Percentiles rank a stretch among this genome's conserved stretches.
Evolutionary conservation across 2,797 vertebrate species (phyloP).

Genomic region (Eulemur albifrons): DNA sequence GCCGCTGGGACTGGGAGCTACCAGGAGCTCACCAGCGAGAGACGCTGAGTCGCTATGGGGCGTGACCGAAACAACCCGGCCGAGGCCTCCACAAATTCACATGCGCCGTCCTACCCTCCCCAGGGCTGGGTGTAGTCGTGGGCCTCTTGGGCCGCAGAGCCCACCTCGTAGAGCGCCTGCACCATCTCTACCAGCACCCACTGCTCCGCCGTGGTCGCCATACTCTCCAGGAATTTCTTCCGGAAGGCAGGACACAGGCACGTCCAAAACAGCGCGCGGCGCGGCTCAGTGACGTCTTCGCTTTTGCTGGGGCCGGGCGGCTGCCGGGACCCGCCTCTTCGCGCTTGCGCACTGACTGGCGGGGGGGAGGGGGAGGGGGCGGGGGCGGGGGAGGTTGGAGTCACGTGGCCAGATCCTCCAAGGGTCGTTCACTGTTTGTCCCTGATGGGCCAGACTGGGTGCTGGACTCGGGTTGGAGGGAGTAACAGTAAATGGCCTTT

Average conservation of each 20-base stretch:
- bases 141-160: neutral
- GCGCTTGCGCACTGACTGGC: neutral
- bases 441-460: no score
- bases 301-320: accelerated
- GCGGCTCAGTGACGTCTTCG: neutral
- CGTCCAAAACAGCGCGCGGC: neutral
- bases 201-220: conserved; percentile 92
- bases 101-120: no score
- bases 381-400: accelerated
- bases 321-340: accelerated
- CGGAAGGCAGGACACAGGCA: neutral
- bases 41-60: no score
- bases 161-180: conserved; percentile 96
- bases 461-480: neutral
- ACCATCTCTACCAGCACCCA: conserved; percentile 99
- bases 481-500: neutral
- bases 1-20: accelerated
- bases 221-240: conserved; percentile 72
- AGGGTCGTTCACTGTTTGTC: neutral
- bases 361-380: accelerated
- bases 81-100: neutral
- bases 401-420: neutral
- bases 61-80: accelerated
- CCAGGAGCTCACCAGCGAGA: neutral
- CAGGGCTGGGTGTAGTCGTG: accelerated